A percentile compares a stretch with the other conserved stretches of the same genome.
Conservation (phyloP, 2,797 vertebrate species). For the Meriones psammophilus region DNA sequence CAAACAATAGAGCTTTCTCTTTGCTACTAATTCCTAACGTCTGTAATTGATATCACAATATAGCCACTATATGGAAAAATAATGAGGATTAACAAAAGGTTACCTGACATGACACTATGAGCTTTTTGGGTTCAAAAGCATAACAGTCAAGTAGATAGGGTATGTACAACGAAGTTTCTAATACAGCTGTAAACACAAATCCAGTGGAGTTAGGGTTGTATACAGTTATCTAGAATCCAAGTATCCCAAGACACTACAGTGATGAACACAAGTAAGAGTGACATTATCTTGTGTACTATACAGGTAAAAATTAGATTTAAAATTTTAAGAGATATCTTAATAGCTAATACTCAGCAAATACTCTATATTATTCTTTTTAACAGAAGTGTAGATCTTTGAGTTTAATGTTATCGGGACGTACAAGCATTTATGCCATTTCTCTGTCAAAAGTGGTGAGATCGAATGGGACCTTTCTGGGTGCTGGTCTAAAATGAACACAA, state of each 20-base stretch:
- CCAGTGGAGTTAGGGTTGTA: neutral
- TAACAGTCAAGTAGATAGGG: constrained; percentile 13
- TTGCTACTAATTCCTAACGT: constrained; percentile 48
- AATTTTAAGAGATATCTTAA: neutral
- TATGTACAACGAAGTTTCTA: constrained; percentile 31
- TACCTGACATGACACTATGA: neutral
- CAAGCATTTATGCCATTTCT: neutral
- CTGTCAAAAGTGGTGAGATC: neutral
- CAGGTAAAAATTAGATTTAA: constrained; percentile 33
- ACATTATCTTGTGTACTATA: constrained; percentile 1
- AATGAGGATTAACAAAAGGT: constrained; percentile 23
- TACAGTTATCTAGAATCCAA: constrained; percentile 26
- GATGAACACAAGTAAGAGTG: neutral
- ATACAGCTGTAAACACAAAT: neutral
- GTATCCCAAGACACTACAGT: neutral
- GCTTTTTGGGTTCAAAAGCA: constrained; percentile 6
- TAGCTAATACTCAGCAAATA: constrained; percentile 19
- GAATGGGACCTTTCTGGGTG: neutral
- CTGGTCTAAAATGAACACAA: neutral
- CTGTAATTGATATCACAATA: constrained; percentile 46
- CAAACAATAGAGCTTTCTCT: constrained; percentile 27
- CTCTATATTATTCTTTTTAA: neutral
- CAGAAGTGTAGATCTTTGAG: neutral
- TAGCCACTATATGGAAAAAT: constrained; percentile 35
- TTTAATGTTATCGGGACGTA: neutral